Evolutionary conservation across 2,888 invertebrate species (phyloP).

Genomic region (Tupiocoris notatus): DNA sequence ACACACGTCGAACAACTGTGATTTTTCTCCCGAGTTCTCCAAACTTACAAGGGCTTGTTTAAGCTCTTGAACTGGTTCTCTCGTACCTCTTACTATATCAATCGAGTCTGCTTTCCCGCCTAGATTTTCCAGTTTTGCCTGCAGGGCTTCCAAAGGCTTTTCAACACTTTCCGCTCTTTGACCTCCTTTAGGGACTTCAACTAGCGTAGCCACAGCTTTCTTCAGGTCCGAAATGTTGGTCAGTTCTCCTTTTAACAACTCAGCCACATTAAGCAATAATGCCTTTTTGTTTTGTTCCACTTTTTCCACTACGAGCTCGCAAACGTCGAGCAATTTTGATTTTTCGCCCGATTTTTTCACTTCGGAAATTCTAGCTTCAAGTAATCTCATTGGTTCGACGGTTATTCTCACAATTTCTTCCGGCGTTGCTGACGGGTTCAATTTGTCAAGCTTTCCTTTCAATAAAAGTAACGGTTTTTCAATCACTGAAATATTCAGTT

Average conservation of each 20-base stretch:
- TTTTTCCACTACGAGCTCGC: slow-evolving; percentile 15
- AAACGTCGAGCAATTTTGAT: slow-evolving; percentile 13
- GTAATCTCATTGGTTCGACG: slow-evolving; percentile 3
- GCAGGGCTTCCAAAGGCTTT: slow-evolving; percentile 18
- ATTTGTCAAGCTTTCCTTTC: slow-evolving; percentile 32
- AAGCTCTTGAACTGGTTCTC: background rate
- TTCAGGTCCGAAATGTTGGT: background rate
- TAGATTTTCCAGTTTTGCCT: slow-evolving; percentile 34
- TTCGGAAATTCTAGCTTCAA: background rate
- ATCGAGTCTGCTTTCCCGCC: slow-evolving; percentile 14
- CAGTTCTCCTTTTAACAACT: slow-evolving; percentile 13
- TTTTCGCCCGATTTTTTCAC: slow-evolving; percentile 4
- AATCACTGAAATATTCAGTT: background rate
- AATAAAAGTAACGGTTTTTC: background rate
- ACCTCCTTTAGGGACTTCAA: background rate
- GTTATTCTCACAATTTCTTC: slow-evolving; percentile 10
- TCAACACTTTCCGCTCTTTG: background rate
- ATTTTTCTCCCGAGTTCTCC: slow-evolving; percentile 7
- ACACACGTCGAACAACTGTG: slow-evolving; percentile 52
- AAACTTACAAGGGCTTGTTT: slow-evolving; percentile 34
- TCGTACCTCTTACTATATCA: slow-evolving; percentile 12
- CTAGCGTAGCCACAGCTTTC: background rate
- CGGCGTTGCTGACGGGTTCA: slow-evolving; percentile 22
- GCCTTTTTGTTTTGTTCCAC: background rate
- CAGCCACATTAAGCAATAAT: background rate